These are phyloP conservation scores for Macrosoma leucophasiata DNA, from an alignment of 2,888 invertebrate species.

Conservation along the genomic window DNA sequence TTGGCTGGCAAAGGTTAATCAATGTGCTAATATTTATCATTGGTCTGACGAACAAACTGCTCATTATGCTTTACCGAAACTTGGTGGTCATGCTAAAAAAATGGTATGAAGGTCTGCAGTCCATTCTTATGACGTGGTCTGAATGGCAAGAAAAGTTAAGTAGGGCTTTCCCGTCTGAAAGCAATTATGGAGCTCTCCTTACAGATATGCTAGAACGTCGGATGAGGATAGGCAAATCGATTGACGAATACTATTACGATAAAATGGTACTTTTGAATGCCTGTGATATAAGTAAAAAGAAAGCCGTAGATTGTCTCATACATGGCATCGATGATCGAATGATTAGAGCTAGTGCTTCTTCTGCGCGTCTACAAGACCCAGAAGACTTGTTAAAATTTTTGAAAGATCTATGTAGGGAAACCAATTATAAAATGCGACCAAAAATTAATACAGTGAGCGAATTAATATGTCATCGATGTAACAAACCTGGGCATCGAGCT, in stretches of 20 bases:
- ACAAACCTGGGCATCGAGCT: neutral
- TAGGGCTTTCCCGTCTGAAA: constrained; percentile 10
- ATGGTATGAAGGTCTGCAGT: constrained; percentile 10
- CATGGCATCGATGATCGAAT: neutral
- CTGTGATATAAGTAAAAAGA: neutral
- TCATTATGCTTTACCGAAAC: constrained; percentile 9
- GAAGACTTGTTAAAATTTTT: neutral
- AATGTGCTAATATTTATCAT: constrained; percentile 9
- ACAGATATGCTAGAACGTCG: constrained; percentile 7
- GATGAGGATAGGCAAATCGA: neutral
- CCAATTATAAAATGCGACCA: neutral
- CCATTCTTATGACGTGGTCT: constrained; percentile 3
- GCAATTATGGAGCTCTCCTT: constrained; percentile 13
- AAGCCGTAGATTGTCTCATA: neutral
- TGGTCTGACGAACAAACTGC: constrained; percentile 10
- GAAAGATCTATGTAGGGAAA: constrained; percentile 1
- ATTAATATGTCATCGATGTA: constrained; percentile 2
- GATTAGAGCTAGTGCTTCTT: neutral
- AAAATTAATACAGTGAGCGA: neutral
- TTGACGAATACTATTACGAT: neutral
- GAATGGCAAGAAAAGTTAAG: constrained; percentile 6
- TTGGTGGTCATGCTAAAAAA: constrained; percentile 8
- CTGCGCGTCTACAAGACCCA: neutral
- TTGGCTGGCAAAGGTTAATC: constrained; percentile 12
- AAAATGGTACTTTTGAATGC: constrained; percentile 1